Evolutionary conservation across 2,888 invertebrate species (phyloP), one percentile per base, ranked within the genome.

Genomic region (Portevinia maculata): DNA sequence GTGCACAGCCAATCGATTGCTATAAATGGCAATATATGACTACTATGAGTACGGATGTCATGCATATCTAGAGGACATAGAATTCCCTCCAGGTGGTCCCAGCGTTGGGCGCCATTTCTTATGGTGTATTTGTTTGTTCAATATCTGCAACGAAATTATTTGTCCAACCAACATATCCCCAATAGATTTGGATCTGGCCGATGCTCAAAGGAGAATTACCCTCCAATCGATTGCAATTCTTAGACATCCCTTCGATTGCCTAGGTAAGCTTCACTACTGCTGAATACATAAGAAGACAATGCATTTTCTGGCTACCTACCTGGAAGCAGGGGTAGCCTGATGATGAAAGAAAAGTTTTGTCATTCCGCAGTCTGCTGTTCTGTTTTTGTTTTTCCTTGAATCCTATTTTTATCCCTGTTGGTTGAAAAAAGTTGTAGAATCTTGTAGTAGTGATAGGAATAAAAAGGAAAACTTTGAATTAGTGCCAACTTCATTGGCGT

Each of bases 401-500:
- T 67, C 21, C 32, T 50, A 24, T 59, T 65, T 60, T 19, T 50
- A 41, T 62, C 32, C 30, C 19, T 55, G 50, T 21, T 69, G 39
- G 67, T 55, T 46, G 46, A 55, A 57, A n/a, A 64, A 53, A 41
- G 3, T 28, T n/a, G 7, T 60, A 41, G 24, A n/a, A 7, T 13
- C 1, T 17, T 19, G 39, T 28, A 24, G 13, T 37, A 53, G 44
- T 30, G 34, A 71, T 60, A 34, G 46, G 11, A 53, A 37, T 39
- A 53, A 59, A 65, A 48, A 53, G 17, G 41, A 65, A 37, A 71
- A 81, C 70, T 75, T 81, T 81, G 81, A 81, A 81, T 81, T 76
- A 81, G 81, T 71, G 81, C 81, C 81, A 81, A 81, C 76, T 76
- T 76, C 81, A 81, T 65, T 81, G 81, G 59, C 70, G 70, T 76